Percentiles rank a stretch among this genome's conserved stretches.
Conservation (phyloP, 1,140 invertebrate genomes). For the Ctenoplectra terminalis region DNA sequence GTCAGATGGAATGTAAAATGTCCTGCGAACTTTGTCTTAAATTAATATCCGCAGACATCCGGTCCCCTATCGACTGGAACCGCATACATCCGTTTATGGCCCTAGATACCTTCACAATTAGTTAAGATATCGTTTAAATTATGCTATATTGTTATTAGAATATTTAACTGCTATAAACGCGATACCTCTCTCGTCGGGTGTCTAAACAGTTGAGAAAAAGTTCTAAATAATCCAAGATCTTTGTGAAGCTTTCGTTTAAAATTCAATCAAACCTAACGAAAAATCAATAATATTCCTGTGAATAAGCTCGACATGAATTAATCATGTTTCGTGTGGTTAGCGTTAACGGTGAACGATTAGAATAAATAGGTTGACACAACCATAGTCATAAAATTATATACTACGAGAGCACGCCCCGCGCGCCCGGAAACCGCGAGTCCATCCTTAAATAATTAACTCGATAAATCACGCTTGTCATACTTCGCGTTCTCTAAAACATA, state of each 20-base stretch:
- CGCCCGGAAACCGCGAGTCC: not conserved
- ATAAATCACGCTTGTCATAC: constrained; percentile 1
- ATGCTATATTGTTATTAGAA: constrained; percentile 9
- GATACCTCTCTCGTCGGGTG: not conserved
- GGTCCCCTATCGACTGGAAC: not conserved
- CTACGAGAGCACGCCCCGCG: constrained; percentile 35
- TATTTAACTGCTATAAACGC: not conserved
- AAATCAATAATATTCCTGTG: not conserved
- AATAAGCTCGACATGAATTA: not conserved
- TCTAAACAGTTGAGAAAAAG: not conserved
- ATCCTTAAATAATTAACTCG: not conserved
- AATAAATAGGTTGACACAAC: constrained; percentile 71
- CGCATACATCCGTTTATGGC: constrained; percentile 8
- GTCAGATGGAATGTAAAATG: no score
- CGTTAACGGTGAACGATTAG: constrained; percentile 43
- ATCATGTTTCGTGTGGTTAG: not conserved
- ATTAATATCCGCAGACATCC: not conserved
- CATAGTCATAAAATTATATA: constrained; percentile 63
- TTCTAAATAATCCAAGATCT: not conserved
- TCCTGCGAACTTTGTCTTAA: constrained; percentile 15
- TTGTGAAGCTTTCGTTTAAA: not conserved
- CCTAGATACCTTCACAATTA: constrained; percentile 24
- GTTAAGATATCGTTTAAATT: constrained; percentile 39
- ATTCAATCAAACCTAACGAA: not conserved
- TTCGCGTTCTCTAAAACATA: not conserved